Evolutionary conservation across 2,113 vertebrate genomes (phyloP), one percentile per base, ranked within the genome.

Genomic region (Bubo scandiacus): DNA sequence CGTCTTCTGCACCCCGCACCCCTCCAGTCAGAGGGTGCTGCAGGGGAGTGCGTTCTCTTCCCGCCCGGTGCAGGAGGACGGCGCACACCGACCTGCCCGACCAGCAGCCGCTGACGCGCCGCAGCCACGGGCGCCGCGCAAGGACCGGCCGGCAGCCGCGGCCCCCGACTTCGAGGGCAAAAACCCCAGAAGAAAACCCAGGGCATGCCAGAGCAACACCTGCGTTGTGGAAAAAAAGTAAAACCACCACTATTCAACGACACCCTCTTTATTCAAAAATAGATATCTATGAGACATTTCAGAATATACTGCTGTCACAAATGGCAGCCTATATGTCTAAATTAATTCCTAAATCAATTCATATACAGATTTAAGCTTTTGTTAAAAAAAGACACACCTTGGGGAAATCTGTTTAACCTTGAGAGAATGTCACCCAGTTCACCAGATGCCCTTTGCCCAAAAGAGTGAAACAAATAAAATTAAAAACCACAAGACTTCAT

Each of bases 251-350:
- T 90, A 12, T 91, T 97, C 92, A 98, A 98, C 57, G 98, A 98
- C 98, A 98, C 97, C 97, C 97, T 98, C 98, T 98, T 98, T 98
- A 98, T 98, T 98, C 98, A 98, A 98, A 98, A 98, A 98, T 98
- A 98, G 96, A 98, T 97, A 98, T 98, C 98, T 98, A 98, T 98
- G 97, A 98, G 98, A 98, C 98, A 98, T 98, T 98, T 98, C 97
- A 98, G 98, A 98, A 98, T 98, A 98, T 98, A 98, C 98, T 97
- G 97, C 98, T 93, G 96, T 72, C 97, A 57, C 90, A 83, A 97
- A 96, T 17, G 96, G 86, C 98, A 98, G 98, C 98, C 98, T 98
- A 98, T 98, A 95, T 92, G 95, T 98, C 98, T 98, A 98, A 98
- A 98, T 98, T 97, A 98, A 98, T 94, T 97, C 97, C 98, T 98